These are phyloP conservation scores for Poeciliopsis turrubarensis DNA, from an alignment of 2,113 vertebrate genomes.

Conservation along the genomic window DNA sequence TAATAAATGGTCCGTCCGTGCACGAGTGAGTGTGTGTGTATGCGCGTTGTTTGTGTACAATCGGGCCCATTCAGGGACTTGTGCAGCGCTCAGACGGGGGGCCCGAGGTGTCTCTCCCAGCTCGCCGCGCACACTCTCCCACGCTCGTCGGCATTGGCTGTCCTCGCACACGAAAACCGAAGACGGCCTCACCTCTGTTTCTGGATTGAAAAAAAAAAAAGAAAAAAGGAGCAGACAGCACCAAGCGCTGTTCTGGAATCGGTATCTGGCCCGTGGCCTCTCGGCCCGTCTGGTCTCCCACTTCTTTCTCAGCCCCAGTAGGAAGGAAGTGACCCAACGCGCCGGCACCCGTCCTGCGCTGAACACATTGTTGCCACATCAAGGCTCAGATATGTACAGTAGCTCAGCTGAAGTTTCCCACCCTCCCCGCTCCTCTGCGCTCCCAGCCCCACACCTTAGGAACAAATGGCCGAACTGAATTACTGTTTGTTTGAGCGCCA, in stretches of 20 bases:
- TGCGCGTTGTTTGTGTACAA: slow-evolving; percentile 31
- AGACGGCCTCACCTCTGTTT: slow-evolving; percentile 28
- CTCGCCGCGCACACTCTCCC: slow-evolving; percentile 61
- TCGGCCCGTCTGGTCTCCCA: slow-evolving; percentile 64
- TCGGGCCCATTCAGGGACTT: slow-evolving; percentile 50
- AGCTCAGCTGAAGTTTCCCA: slow-evolving; percentile 69
- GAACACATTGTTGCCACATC: slow-evolving; percentile 79
- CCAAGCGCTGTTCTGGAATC: slow-evolving; percentile 41
- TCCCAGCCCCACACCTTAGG: slow-evolving; percentile 61
- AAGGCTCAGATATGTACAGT: slow-evolving; percentile 77
- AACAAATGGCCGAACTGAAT: slow-evolving; percentile 73
- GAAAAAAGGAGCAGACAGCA: slow-evolving; percentile 9
- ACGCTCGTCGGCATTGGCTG: slow-evolving; percentile 42
- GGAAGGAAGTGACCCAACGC: slow-evolving; percentile 77
- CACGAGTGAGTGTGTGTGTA: slow-evolving; percentile 38
- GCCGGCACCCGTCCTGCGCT: slow-evolving; percentile 66
- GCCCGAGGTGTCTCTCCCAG: slow-evolving; percentile 56
- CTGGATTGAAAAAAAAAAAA: not conserved
- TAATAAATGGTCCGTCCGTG: slow-evolving; percentile 66
- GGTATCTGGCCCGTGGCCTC: slow-evolving; percentile 38
- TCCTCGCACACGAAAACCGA: slow-evolving; percentile 16
- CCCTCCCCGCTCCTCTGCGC: slow-evolving; percentile 54
- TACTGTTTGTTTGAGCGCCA: slow-evolving; percentile 73
- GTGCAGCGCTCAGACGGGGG: slow-evolving; percentile 39
- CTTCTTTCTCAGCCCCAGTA: slow-evolving; percentile 74